Evolutionary conservation across 1,140 invertebrate genomes (phyloP).

Genomic region (Pseudoatta argentina): DNA sequence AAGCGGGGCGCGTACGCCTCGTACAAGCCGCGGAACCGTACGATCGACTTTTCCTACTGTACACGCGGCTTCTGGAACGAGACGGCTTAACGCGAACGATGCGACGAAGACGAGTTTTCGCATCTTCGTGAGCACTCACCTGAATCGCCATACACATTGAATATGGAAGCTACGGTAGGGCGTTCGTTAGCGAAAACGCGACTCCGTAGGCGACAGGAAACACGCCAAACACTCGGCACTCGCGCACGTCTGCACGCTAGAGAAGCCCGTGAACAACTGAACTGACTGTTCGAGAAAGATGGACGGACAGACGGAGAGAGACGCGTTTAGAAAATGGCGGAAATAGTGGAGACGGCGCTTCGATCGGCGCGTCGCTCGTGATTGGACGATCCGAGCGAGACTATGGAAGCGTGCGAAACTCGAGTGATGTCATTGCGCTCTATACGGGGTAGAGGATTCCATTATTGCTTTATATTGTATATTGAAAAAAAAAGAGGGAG

Average conservation of each 20-base stretch:
- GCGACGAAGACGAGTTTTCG: too few relatives aligned
- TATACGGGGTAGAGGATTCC: background rate
- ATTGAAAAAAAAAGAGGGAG: too few relatives aligned
- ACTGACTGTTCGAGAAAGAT: constrained; percentile 65
- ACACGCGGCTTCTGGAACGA: background rate
- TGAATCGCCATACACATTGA: constrained; percentile 89
- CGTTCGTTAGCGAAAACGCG: constrained; percentile 83
- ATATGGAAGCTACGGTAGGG: constrained; percentile 86
- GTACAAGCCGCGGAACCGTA: background rate
- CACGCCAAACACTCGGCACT: constrained; percentile 69
- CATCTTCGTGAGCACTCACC: constrained; percentile 82
- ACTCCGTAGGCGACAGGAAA: constrained; percentile 78
- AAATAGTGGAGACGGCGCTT: constrained; percentile 43
- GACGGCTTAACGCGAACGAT: background rate
- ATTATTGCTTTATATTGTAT: background rate
- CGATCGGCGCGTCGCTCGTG: too few relatives aligned
- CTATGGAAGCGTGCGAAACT: background rate
- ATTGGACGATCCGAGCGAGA: background rate
- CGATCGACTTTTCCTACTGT: constrained; percentile 58
- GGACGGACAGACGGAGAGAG: background rate
- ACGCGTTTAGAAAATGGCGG: constrained; percentile 67
- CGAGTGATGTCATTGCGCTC: background rate
- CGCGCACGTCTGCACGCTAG: constrained; percentile 72
- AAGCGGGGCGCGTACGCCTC: constrained; percentile 40
- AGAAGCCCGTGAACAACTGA: constrained; percentile 80